A percentile compares a stretch with the other conserved stretches of the same genome.
Conservation (phyloP, 2,888 invertebrate species). For the Andricus curvator region DNA sequence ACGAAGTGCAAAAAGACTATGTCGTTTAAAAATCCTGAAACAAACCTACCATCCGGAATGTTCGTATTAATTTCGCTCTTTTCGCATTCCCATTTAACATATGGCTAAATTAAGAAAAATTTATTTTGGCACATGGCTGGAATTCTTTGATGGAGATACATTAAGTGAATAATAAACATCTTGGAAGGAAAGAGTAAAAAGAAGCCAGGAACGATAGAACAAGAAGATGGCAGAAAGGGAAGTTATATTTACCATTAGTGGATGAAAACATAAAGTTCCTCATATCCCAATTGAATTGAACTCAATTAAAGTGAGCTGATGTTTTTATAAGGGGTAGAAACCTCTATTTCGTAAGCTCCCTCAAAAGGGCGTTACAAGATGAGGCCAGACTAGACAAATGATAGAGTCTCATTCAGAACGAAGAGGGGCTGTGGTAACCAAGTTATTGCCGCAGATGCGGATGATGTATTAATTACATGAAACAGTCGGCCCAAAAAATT, state of each 20-base stretch:
- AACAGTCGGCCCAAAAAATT: conserved; percentile 47
- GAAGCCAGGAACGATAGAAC: background rate
- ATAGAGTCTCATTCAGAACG: conserved; percentile 49
- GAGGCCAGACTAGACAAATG: conserved; percentile 63
- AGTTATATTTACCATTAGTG: background rate
- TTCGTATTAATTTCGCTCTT: background rate
- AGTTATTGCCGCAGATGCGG: conserved; percentile 37
- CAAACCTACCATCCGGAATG: background rate
- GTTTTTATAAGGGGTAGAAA: conserved; percentile 46
- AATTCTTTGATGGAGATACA: background rate
- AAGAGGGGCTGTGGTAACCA: conserved; percentile 50
- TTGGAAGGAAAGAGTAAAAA: background rate
- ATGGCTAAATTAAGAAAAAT: background rate
- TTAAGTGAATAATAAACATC: background rate
- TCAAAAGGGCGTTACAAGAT: conserved; percentile 51
- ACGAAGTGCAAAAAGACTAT: conserved; percentile 24
- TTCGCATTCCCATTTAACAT: conserved; percentile 9
- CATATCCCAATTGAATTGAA: background rate
- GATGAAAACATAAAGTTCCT: background rate
- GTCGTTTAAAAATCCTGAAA: background rate
- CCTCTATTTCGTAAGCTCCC: conserved; percentile 47
- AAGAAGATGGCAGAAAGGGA: background rate
- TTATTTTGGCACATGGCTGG: background rate
- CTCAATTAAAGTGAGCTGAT: conserved; percentile 2
- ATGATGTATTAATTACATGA: conserved; percentile 45